A percentile compares a stretch with the other conserved stretches of the same genome.
phyloP scores from a whole-genome alignment of 2,888 invertebrate genomes.

The Hydriomena furcata region DNA sequence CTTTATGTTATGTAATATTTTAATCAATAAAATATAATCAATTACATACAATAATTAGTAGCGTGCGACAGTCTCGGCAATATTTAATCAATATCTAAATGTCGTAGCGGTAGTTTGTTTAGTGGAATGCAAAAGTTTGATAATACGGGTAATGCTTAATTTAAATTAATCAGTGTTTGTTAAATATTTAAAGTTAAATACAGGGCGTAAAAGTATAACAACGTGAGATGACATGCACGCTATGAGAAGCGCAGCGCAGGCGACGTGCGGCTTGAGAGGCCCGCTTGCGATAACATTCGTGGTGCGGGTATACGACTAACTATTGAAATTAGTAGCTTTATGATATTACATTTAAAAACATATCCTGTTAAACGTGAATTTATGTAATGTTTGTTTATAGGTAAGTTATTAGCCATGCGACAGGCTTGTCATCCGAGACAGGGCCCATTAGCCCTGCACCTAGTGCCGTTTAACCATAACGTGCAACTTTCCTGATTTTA shows the following conservation, averaged over 20 bases:
- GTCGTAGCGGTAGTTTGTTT: conserved; percentile 32
- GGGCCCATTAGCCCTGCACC: neutral
- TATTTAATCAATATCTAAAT: conserved; percentile 25
- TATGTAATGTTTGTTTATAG: conserved; percentile 54
- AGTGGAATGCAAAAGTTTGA: conserved; percentile 30
- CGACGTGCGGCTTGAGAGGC: neutral
- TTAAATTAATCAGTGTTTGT: conserved; percentile 36
- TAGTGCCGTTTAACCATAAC: conserved; percentile 2
- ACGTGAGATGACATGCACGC: neutral
- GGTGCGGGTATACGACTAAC: conserved; percentile 36
- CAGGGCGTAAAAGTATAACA: conserved; percentile 27
- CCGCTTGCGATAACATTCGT: conserved; percentile 18
- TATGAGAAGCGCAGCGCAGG: neutral
- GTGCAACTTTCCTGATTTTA: neutral
- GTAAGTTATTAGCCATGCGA: conserved; percentile 48
- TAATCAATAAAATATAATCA: conserved; percentile 27
- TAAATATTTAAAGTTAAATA: conserved; percentile 35
- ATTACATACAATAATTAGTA: conserved; percentile 27
- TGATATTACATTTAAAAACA: conserved; percentile 61
- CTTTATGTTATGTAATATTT: conserved; percentile 31
- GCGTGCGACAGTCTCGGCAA: conserved; percentile 40
- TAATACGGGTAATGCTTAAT: conserved; percentile 27
- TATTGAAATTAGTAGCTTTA: conserved; percentile 52
- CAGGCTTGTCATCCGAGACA: conserved; percentile 36
- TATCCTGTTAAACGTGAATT: conserved; percentile 71